These are phyloP conservation scores for Psilanteris sp. DNA, from an alignment of 1,140 invertebrate genomes.

Conservation along the genomic window DNA sequence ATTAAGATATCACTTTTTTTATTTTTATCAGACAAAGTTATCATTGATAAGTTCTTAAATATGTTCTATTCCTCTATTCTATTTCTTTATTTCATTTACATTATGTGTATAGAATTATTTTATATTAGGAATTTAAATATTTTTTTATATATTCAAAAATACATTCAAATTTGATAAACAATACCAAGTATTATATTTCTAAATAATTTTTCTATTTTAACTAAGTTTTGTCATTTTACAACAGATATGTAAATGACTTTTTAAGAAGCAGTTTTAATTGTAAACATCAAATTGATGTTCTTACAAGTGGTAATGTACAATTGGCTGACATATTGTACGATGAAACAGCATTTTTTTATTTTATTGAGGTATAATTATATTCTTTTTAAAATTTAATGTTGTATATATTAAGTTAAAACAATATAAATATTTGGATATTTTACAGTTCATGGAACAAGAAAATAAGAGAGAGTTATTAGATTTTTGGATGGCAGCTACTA, in stretches of 20 bases:
- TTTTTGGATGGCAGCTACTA: conserved; percentile 93
- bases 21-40: too few species aligned
- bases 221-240: conserved; percentile 77
- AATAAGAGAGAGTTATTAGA: conserved; percentile 89
- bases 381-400: too few species aligned
- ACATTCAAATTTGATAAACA: too few species aligned
- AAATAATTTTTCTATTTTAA: too few species aligned
- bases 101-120: too few species aligned
- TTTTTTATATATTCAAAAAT: too few species aligned
- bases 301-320: conserved; percentile 88
- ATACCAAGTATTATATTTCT: too few species aligned
- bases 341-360: conserved; percentile 94
- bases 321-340: conserved; percentile 93
- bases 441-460: conserved; percentile 92
- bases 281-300: conserved; percentile 93
- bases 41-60: too few species aligned
- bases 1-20: too few species aligned
- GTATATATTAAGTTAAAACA: neutral
- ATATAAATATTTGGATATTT: conserved; percentile 9
- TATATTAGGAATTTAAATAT: too few species aligned
- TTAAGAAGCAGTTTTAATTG: conserved; percentile 90
- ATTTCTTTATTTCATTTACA: too few species aligned
- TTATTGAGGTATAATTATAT: conserved; percentile 91
- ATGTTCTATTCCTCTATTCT: too few species aligned
- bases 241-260: conserved; percentile 84